Conservation (phyloP, 2,113 vertebrate genomes). For the Nettapus auritus region DNA sequence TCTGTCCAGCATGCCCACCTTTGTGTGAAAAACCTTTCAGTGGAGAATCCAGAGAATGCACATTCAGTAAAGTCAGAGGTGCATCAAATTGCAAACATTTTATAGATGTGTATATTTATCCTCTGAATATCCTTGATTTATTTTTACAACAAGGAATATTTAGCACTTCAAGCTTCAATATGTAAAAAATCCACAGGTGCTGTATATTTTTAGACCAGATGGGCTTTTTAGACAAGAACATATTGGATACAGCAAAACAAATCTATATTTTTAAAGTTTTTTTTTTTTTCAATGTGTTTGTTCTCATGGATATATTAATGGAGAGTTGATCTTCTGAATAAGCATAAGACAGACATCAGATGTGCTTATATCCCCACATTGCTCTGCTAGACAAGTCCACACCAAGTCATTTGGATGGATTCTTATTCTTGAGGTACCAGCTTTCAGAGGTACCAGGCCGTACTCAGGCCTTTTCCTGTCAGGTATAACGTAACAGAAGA, state of each 20-base stretch:
- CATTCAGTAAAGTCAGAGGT: not conserved
- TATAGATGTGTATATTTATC: not conserved
- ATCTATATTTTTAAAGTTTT: not conserved
- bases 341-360: not conserved
- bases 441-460: not conserved
- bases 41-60: not conserved
- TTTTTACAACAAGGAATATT: conserved; percentile 22
- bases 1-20: not conserved
- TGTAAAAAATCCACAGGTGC: not conserved
- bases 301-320: not conserved
- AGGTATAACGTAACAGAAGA: not conserved
- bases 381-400: not conserved
- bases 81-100: not conserved
- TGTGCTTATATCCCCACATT: not conserved
- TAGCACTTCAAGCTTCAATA: not conserved
- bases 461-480: not conserved
- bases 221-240: conserved; percentile 7
- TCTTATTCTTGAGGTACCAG: not conserved
- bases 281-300: not conserved
- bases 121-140: not conserved
- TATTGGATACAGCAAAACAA: conserved; percentile 22
- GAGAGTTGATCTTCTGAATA: not conserved
- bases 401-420: not conserved
- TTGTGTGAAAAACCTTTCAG: not conserved
- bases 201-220: conserved; percentile 5